Evolutionary conservation across 92 coral and sea anemone genomes (phyloP).

Genomic region (Isaurus tuberculatus): DNA sequence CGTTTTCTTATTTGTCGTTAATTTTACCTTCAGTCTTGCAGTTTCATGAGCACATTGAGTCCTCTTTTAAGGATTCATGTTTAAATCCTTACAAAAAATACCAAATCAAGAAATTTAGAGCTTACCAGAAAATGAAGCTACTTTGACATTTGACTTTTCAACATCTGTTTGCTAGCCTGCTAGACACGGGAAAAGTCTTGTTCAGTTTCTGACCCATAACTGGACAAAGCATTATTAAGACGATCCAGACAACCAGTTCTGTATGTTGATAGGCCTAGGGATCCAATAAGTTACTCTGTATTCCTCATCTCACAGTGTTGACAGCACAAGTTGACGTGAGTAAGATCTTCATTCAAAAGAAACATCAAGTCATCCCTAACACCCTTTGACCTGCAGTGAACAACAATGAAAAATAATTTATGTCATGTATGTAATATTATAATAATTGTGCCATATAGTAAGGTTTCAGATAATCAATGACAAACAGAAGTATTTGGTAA

Average conservation of each 20-base stretch:
- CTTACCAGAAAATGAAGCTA: not conserved
- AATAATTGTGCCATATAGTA: not conserved
- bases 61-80: not conserved
- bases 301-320: slow-evolving; percentile 36
- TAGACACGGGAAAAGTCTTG: not conserved
- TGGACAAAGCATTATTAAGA: not conserved
- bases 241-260: slow-evolving; percentile 1
- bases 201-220: slow-evolving; percentile 1
- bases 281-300: not conserved
- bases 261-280: not conserved
- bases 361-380: slow-evolving; percentile 1
- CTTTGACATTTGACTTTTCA: no score
- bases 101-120: not conserved
- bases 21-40: not conserved
- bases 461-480: not conserved
- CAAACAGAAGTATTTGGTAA: not conserved
- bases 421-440: not conserved
- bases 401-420: not conserved
- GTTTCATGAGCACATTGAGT: not conserved
- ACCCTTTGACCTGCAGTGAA: not conserved
- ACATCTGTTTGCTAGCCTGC: not conserved
- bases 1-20: no score
- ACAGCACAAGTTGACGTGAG: slow-evolving; percentile 32
- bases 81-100: not conserved
- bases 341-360: slow-evolving; percentile 16